Percentiles rank a stretch among this genome's conserved stretches.
phyloP scores from a whole-genome alignment of 1,140 invertebrate genomes.

The Zaprionus camerounensis region DNA sequence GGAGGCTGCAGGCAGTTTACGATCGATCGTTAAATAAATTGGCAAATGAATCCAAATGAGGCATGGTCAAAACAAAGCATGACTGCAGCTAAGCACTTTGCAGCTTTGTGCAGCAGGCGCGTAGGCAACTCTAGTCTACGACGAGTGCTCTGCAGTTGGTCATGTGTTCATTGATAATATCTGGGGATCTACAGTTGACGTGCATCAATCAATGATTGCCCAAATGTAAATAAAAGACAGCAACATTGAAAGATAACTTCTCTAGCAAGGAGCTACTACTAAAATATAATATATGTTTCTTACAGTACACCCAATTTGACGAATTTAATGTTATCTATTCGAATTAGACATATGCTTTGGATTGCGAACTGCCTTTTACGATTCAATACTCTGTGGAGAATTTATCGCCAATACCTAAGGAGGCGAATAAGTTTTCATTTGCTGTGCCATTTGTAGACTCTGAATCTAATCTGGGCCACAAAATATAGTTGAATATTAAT shows the following conservation, averaged over 20 bases:
- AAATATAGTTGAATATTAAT: constrained; percentile 80
- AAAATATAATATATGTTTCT: neutral
- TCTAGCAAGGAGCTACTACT: too few species aligned
- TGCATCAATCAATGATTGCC: too few species aligned
- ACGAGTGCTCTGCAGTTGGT: neutral
- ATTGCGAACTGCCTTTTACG: neutral
- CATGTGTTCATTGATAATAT: neutral
- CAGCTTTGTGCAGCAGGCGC: neutral
- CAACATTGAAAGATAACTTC: too few species aligned
- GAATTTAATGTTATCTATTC: neutral
- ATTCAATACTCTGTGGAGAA: neutral
- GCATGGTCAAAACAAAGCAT: constrained; percentile 72
- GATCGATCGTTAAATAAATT: constrained; percentile 82
- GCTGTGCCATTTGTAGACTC: constrained; percentile 17
- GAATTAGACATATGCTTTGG: neutral
- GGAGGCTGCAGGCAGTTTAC: constrained; percentile 62
- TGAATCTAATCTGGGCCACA: constrained; percentile 52
- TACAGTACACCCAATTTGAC: neutral
- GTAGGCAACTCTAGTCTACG: neutral
- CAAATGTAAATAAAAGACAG: too few species aligned
- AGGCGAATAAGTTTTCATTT: neutral
- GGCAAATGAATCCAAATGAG: constrained; percentile 80
- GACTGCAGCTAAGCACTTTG: constrained; percentile 24
- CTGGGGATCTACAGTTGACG: neutral
- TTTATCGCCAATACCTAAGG: neutral